Conservation (phyloP, 1,140 invertebrate species). For the Pseudomyrmex gracilis region DNA sequence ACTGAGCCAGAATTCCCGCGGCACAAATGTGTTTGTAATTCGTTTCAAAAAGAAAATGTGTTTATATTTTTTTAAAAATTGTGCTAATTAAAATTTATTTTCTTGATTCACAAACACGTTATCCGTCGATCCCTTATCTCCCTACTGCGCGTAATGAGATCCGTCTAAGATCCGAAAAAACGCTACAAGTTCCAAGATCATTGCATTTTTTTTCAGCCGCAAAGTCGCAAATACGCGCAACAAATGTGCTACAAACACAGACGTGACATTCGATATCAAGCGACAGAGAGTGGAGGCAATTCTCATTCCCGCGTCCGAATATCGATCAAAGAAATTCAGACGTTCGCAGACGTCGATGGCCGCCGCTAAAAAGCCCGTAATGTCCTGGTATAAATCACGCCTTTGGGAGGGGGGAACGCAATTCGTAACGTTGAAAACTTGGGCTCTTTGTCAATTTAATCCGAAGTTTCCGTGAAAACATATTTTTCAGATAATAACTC, state of each 20-base stretch:
- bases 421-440: conserved; percentile 74
- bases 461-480: conserved; percentile 74
- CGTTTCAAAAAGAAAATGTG: conserved; percentile 1
- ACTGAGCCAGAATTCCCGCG: conserved; percentile 15
- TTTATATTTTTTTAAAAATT: neutral
- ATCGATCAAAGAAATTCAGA: conserved; percentile 55
- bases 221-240: too few species aligned
- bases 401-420: conserved; percentile 19
- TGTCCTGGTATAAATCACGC: conserved; percentile 68
- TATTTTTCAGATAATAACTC: conserved; percentile 77
- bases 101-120: too few species aligned
- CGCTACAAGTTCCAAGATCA: neutral
- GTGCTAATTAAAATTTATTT: conserved; percentile 2
- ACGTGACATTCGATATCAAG: neutral
- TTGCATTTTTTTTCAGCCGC: neutral
- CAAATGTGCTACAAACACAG: neutral
- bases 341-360: conserved; percentile 45
- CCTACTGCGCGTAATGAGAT: neutral
- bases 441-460: conserved; percentile 76
- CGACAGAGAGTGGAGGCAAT: conserved; percentile 10
- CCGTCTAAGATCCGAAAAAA: neutral
- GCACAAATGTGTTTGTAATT: neutral
- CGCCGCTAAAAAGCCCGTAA: conserved; percentile 66
- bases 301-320: conserved; percentile 10
- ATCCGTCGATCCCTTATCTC: neutral